Conservation (phyloP, 2,888 invertebrate species). For the Temnothorax unifasciatus region DNA sequence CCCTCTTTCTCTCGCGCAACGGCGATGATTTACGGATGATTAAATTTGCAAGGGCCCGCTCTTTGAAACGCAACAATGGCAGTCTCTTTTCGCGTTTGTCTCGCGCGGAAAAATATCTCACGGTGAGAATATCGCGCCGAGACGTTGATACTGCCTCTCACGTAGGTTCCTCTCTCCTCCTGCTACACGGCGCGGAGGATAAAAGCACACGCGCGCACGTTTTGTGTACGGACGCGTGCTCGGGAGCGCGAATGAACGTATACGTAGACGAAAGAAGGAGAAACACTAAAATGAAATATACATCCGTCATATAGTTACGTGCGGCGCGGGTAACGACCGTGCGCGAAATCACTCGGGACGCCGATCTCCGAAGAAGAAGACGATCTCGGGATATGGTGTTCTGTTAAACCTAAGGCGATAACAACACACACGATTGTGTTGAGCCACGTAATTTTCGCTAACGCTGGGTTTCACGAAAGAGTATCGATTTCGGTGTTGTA, state of each 20-base stretch:
- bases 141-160: slow-evolving; percentile 47
- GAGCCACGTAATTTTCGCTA: background rate
- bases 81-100: slow-evolving; percentile 40
- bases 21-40: slow-evolving; percentile 67
- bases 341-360: slow-evolving; percentile 15
- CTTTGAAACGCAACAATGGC: slow-evolving; percentile 61
- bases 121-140: slow-evolving; percentile 31
- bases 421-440: background rate
- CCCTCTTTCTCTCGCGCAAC: background rate
- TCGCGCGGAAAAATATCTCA: slow-evolving; percentile 52
- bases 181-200: slow-evolving; percentile 35
- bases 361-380: background rate
- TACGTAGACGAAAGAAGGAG: background rate
- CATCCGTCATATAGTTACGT: slow-evolving; percentile 20
- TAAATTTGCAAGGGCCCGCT: slow-evolving; percentile 60
- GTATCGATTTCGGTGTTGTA: background rate
- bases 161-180: slow-evolving; percentile 4
- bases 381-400: background rate
- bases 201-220: slow-evolving; percentile 35
- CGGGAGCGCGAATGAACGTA: slow-evolving; percentile 19
- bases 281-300: slow-evolving; percentile 26
- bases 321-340: slow-evolving; percentile 23
- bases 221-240: slow-evolving; percentile 40
- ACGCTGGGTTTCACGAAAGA: background rate
- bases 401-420: too few species aligned